Evolutionary conservation across 2,797 vertebrate genomes (phyloP).

Genomic region (Sebastes nivosus): DNA sequence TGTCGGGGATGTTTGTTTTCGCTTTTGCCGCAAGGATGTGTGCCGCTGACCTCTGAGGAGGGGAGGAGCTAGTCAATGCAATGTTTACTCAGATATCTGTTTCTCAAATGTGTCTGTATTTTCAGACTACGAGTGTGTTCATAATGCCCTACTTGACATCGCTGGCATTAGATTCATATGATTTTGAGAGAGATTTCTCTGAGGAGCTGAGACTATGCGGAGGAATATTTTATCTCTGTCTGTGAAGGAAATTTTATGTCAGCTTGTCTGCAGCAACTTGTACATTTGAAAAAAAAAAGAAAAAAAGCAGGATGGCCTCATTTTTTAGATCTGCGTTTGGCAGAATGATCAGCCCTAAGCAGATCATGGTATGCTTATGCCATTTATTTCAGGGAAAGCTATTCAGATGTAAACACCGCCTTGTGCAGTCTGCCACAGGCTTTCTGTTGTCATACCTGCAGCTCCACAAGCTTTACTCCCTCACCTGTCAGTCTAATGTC

Average conservation of each 20-base stretch:
- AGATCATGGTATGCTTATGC: conserved; percentile 28
- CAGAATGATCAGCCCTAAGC: conserved; percentile 29
- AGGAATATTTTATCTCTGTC: conserved; percentile 32
- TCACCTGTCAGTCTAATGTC: neutral
- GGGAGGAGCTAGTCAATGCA: neutral
- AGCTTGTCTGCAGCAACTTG: conserved; percentile 25
- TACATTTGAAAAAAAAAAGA: neutral
- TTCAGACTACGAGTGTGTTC: neutral
- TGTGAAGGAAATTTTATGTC: conserved; percentile 9
- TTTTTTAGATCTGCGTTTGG: conserved; percentile 41
- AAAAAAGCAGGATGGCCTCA: conserved; percentile 11
- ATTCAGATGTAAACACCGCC: conserved; percentile 7
- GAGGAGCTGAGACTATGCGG: neutral
- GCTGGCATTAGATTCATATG: conserved; percentile 15
- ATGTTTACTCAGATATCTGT: conserved; percentile 13
- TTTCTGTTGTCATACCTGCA: conserved; percentile 13
- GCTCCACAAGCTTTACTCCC: neutral
- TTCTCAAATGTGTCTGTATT: conserved; percentile 9
- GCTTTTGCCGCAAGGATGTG: neutral
- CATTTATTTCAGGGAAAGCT: conserved; percentile 26
- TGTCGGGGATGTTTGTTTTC: conserved; percentile 15
- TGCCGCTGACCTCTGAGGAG: conserved; percentile 5
- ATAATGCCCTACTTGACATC: neutral
- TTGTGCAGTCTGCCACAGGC: neutral
- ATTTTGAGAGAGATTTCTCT: conserved; percentile 4